Conservation (phyloP, 2,888 invertebrate genomes). For the Drosophila leonis region DNA sequence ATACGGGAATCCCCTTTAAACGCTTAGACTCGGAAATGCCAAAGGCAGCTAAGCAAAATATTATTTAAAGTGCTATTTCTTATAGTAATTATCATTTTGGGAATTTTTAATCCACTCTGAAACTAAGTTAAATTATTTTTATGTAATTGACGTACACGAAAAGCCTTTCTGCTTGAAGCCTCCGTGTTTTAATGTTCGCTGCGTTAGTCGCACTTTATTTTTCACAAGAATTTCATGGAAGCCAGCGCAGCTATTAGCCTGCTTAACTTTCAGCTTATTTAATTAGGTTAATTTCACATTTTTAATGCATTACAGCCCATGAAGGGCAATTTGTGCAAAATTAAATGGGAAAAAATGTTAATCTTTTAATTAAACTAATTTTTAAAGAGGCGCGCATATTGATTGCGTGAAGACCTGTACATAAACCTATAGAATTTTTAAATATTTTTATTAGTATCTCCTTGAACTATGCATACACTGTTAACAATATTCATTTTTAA, state of each 20-base stretch:
- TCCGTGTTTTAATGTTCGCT: neutral
- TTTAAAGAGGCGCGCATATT: neutral
- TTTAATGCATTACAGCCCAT: neutral
- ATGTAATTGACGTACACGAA: neutral
- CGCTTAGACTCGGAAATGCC: neutral
- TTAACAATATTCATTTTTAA: no score
- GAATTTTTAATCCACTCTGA: neutral
- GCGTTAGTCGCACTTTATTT: neutral
- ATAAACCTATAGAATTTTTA: no score
- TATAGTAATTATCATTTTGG: neutral
- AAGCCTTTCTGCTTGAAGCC: neutral
- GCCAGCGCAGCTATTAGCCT: neutral
- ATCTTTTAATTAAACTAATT: neutral
- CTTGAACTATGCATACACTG: no score
- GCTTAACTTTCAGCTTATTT: neutral
- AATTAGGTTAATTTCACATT: constrained; percentile 18
- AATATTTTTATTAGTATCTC: no score
- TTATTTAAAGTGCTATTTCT: neutral
- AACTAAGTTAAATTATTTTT: neutral
- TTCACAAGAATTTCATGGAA: neutral
- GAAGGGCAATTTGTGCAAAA: neutral
- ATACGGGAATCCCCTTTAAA: neutral
- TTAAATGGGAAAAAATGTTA: no score
- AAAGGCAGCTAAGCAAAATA: neutral
- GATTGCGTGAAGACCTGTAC: neutral